Percentiles rank a stretch among this genome's conserved stretches.
Conservation (phyloP, 2,888 invertebrate species). For the Oasisia sp. region DNA sequence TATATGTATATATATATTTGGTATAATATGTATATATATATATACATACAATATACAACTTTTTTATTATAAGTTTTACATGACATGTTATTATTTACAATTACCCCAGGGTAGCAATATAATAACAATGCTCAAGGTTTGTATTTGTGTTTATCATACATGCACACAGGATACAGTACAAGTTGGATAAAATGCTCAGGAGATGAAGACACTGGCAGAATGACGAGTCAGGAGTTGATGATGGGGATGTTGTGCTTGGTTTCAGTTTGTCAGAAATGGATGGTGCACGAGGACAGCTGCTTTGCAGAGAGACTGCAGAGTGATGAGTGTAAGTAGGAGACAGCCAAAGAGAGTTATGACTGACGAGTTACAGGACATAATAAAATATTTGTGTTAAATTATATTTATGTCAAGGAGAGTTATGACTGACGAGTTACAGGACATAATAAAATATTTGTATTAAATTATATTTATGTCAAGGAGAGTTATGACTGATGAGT, state of each 20-base stretch:
- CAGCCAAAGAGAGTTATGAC: background rate
- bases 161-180: background rate
- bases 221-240: background rate
- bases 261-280: slow-evolving; percentile 83
- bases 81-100: background rate
- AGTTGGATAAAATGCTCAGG: background rate
- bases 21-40: no score
- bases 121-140: background rate
- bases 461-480: no score
- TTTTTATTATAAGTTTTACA: background rate
- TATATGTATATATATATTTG: no score
- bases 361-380: no score
- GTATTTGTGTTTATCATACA: background rate
- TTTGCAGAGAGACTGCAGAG: slow-evolving; percentile 83
- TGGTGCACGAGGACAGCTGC: slow-evolving; percentile 85
- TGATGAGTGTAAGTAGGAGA: slow-evolving; percentile 77
- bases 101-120: background rate
- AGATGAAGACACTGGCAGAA: background rate
- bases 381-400: background rate
- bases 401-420: no score
- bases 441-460: no score
- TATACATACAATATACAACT: no score
- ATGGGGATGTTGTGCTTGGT: slow-evolving; percentile 38
- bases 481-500: no score
- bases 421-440: no score